Percentiles rank a stretch among this genome's conserved stretches.
These are phyloP conservation scores for Epinephelus lanceolatus DNA, from an alignment of 2,113 vertebrate genomes.

Conservation along the genomic window DNA sequence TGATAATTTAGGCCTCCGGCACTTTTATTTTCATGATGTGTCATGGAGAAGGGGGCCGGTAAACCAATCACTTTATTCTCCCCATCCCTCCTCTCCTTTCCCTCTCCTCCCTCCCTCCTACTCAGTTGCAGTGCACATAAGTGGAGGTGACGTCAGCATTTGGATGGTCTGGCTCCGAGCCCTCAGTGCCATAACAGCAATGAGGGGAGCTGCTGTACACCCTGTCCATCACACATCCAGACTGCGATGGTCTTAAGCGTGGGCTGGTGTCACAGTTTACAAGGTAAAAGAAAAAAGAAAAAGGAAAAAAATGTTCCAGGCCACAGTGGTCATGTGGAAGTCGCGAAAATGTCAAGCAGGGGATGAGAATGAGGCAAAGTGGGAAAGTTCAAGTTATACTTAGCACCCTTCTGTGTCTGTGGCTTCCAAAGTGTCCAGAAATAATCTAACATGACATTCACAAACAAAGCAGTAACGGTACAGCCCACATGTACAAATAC, in stretches of 20 bases:
- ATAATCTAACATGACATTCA: constrained; percentile 61
- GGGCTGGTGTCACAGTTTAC: constrained; percentile 68
- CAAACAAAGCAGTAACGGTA: constrained; percentile 53
- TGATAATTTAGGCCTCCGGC: constrained; percentile 84
- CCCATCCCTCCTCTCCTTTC: constrained; percentile 33
- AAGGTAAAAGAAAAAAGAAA: constrained; percentile 17
- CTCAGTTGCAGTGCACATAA: constrained; percentile 73
- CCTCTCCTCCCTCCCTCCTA: constrained; percentile 29
- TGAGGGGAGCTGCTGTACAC: constrained; percentile 73
- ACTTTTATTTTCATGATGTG: constrained; percentile 87
- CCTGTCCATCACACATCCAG: constrained; percentile 70
- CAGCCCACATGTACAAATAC: constrained; percentile 40
- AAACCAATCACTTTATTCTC: constrained; percentile 84
- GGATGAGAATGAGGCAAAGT: constrained; percentile 45
- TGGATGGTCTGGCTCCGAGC: constrained; percentile 80
- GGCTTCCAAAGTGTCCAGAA: constrained; percentile 51
- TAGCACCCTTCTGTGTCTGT: constrained; percentile 52
- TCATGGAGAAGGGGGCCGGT: constrained; percentile 81
- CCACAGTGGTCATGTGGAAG: constrained; percentile 45
- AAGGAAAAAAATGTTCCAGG: constrained; percentile 5
- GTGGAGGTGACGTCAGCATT: constrained; percentile 85
- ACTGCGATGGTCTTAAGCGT: constrained; percentile 48
- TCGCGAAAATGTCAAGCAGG: constrained; percentile 61
- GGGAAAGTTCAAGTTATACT: constrained; percentile 67
- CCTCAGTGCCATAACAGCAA: constrained; percentile 81